Evolutionary conservation across 2,888 invertebrate genomes (phyloP).

Genomic region (Drosophila hawaiiensis): DNA sequence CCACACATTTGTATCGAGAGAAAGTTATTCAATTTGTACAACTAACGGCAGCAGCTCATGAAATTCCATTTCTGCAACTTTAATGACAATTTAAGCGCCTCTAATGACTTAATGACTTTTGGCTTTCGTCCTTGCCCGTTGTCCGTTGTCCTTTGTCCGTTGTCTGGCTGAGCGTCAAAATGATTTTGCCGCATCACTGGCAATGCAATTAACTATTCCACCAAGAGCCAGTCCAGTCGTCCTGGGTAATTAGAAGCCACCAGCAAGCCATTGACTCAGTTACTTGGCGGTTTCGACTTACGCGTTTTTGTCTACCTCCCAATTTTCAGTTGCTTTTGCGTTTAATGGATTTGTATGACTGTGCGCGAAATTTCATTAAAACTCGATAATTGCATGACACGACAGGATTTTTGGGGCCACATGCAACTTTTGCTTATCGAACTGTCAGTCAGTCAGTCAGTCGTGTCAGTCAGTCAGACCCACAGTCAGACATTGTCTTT

Average conservation of each 20-base stretch:
- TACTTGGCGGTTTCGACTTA: constrained; percentile 31
- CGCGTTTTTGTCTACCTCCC: constrained; percentile 7
- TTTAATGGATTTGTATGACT: constrained; percentile 70
- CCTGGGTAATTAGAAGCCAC: constrained; percentile 61
- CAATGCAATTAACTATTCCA: constrained; percentile 70
- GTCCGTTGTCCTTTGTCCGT: neutral
- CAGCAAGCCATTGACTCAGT: constrained; percentile 16
- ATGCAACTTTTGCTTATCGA: constrained; percentile 39
- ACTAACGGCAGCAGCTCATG: constrained; percentile 29
- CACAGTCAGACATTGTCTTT: constrained; percentile 19
- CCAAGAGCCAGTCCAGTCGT: constrained; percentile 25
- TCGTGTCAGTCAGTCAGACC: constrained; percentile 1
- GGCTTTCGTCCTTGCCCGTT: constrained; percentile 11
- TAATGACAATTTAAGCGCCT: constrained; percentile 67
- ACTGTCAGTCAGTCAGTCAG: constrained; percentile 5
- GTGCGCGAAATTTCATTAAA: constrained; percentile 75
- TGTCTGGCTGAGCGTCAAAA: constrained; percentile 53
- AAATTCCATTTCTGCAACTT: constrained; percentile 52
- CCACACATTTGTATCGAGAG: constrained; percentile 21
- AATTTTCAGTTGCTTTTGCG: constrained; percentile 22
- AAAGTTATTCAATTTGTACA: constrained; percentile 31
- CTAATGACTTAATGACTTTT: constrained; percentile 73
- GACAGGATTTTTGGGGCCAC: constrained; percentile 58
- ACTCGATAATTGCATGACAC: constrained; percentile 78
- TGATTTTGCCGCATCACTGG: constrained; percentile 76